Base-by-base conservation (phyloP, 2,888 invertebrate species). In the Dione vanillae region DNA sequence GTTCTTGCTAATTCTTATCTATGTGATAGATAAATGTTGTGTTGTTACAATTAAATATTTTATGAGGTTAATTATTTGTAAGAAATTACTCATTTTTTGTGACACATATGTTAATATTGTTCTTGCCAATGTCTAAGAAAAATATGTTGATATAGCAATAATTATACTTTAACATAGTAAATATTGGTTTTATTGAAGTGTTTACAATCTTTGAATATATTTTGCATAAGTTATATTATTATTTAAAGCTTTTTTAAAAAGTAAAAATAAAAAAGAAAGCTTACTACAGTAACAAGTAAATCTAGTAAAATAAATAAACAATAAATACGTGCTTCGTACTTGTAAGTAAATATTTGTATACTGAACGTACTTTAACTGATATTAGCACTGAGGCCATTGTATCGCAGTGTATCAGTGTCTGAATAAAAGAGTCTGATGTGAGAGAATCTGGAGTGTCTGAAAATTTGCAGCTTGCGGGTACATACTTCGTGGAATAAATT, bases 1-100 rank as follows among this genome's bases (percentile, higher is more conserved):
- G 45, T 27, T 61, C 61, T 35, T 45, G 11, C 27, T n/a, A 61
- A 45, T 8, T 43, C 27, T 61, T 61, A 61, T 45, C 45, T 61
- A 16, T 43, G 35, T 35, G n/a, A 45, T 16, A 16, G 61, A 61
- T 45, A 61, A 16, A 35, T 35, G 27, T 8, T 61, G 19, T 43
- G 27, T 61, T 27, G n/a, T n/a, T n/a, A 27, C 43, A 2, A n/a
- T 45, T n/a, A n/a, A 37, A 54, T n/a, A 37, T 54, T 1, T 16
- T 19, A 40, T 56, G 7, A 40, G 37, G n/a, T 16, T 40, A 12
- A 40, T 56, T 16, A 37, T 56, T 56, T 16, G 6, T 11, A 9
- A 12, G 56, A 37, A 54, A 54, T 54, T 54, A 54, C 9, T 27
- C 0, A 14, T 35, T 49, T 56, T 16, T 54, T 54, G 10, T 35